phyloP scores from a whole-genome alignment of 2,797 vertebrate species.

The Bradypodion pumilum region DNA sequence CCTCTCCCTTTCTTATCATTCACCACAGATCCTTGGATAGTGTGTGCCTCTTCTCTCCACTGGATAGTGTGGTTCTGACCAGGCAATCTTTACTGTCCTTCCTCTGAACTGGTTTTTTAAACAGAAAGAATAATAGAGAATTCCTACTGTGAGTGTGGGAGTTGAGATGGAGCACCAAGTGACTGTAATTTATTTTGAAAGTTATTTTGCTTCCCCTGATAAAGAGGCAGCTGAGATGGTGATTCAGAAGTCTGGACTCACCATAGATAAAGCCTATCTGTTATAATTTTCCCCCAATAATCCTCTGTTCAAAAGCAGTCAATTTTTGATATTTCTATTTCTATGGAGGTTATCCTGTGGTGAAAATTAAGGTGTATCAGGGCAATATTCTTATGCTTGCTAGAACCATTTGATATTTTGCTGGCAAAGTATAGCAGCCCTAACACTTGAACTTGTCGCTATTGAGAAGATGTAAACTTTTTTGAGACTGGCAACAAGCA shows the following conservation, averaged over 20 bases:
- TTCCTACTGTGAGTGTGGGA: conserved; percentile 26
- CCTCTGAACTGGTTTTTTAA: conserved; percentile 25
- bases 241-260: not conserved
- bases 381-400: too few species aligned
- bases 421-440: too few species aligned
- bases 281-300: not conserved
- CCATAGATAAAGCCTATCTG: not conserved
- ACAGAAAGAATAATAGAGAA: conserved; percentile 19
- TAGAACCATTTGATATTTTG: too few species aligned
- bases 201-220: not conserved
- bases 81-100: conserved; percentile 28
- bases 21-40: conserved; percentile 1
- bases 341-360: not conserved
- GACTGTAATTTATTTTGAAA: conserved; percentile 9
- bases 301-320: not conserved
- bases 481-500: too few species aligned
- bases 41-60: not conserved
- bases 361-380: not conserved
- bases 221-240: not conserved
- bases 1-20: conserved; percentile 33
- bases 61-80: conserved; percentile 27
- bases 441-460: too few species aligned
- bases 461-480: too few species aligned
- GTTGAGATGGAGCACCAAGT: conserved; percentile 9
- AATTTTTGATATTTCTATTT: not conserved